A percentile compares a stretch with the other conserved stretches of the same genome.
These are phyloP conservation scores for Ancistrus triradiatus DNA, from an alignment of 2,113 vertebrate genomes.

Conservation along the genomic window DNA sequence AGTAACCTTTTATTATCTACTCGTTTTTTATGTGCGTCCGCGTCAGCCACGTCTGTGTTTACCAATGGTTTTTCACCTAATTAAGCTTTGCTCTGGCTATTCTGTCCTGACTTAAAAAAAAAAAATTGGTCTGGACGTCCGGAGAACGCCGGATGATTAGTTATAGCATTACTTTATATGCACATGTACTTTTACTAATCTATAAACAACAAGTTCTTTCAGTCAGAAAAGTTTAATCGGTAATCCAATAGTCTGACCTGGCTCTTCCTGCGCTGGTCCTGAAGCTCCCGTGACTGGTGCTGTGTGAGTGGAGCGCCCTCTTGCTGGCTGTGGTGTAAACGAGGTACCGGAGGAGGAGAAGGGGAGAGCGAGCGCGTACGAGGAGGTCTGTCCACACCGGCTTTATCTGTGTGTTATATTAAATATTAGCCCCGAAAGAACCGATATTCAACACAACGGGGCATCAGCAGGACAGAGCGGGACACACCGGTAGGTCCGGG, in stretches of 20 bases:
- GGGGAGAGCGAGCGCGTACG: constrained; percentile 72
- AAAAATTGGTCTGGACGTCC: no score
- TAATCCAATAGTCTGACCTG: constrained; percentile 15
- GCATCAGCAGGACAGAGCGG: neutral
- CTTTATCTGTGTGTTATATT: constrained; percentile 47
- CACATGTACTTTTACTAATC: neutral
- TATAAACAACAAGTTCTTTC: neutral
- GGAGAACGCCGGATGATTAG: no score
- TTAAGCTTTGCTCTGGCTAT: no score
- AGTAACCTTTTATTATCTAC: no score
- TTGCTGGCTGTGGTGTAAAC: constrained; percentile 36
- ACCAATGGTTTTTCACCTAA: no score
- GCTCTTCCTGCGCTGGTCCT: constrained; percentile 1
- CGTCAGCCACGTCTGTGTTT: no score
- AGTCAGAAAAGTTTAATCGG: neutral
- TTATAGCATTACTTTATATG: no score
- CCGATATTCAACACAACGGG: no score
- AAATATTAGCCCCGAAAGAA: no score
- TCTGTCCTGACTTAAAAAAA: no score
- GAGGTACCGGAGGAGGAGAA: constrained; percentile 57
- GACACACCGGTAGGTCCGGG: constrained; percentile 65
- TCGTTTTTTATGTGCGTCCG: no score
- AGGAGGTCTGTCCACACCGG: constrained; percentile 37
- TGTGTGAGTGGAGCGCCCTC: constrained; percentile 47
- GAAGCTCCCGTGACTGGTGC: constrained; percentile 1